A percentile compares a stretch with the other conserved stretches of the same genome.
These are phyloP conservation scores for Philhelius pedissequus DNA, from an alignment of 2,888 invertebrate genomes.

Conservation along the genomic window DNA sequence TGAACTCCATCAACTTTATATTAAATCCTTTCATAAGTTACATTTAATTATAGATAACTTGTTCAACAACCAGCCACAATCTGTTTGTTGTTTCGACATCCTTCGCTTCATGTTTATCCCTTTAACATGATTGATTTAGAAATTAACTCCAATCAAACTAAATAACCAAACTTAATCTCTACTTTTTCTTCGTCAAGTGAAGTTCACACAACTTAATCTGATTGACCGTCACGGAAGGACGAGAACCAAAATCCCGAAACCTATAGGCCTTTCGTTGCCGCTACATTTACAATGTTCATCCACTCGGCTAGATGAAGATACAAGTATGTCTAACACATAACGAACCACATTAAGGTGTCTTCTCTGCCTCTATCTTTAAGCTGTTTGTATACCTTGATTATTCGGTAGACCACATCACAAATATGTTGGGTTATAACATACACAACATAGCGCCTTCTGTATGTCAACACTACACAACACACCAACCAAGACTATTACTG, in stretches of 20 bases:
- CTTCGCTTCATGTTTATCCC: not conserved
- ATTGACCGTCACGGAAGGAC: constrained; percentile 6
- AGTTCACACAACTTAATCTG: constrained; percentile 41
- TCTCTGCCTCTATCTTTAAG: not conserved
- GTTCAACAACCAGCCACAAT: not conserved
- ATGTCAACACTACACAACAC: constrained; percentile 15
- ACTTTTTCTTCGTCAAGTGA: not conserved
- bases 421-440: not conserved
- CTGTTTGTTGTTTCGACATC: not conserved
- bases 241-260: not conserved
- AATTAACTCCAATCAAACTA: constrained; percentile 19
- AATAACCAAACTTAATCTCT: constrained; percentile 4
- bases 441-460: not conserved
- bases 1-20: not conserved
- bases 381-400: not conserved
- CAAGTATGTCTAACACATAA: not conserved
- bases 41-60: not conserved
- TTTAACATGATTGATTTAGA: constrained; percentile 8
- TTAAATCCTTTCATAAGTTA: not conserved
- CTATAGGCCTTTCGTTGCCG: not conserved
- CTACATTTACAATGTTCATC: not conserved
- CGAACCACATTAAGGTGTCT: constrained; percentile 20
- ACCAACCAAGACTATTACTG: constrained; percentile 8
- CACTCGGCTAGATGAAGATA: constrained; percentile 14
- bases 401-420: constrained; percentile 28